Evolutionary conservation across 2,113 vertebrate species (phyloP), one percentile per base, ranked within the genome.

Genomic region (Zosterops lateralis): DNA sequence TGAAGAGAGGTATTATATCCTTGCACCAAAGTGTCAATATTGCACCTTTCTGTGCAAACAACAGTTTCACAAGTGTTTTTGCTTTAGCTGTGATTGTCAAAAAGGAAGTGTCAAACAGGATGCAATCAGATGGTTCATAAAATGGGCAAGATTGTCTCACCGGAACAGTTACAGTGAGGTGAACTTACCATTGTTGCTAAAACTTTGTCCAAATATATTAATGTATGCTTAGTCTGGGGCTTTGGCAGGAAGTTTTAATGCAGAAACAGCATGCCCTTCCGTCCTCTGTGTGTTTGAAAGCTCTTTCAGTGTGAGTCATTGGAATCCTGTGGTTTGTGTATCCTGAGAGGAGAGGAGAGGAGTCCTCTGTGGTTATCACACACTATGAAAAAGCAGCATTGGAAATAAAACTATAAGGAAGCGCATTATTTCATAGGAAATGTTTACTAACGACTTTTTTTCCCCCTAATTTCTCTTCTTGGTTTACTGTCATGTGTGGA

Each of bases 301-400:
- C 96, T 97, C 67, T 96, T 97, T 96, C 20, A 1, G 91, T 73
- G 93, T 98, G 98, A 98, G 93, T 98, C 98, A 98, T 96, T 67
- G 29, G 97, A 98, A 97, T 97, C 97, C 95, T 98, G 98, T 97
- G 98, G 98, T 98, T 98, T 98, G 96, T 97, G 76, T 98, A 98
- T 98, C 97, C 98, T 98, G 97, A 97, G 95, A 87, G 78, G 91
- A 97, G 96, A 97, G 96, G 92, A 97, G 96, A 97, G 96, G 92
- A 74, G 65, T 28, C 88, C 96, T 94, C 89, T 95, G 91, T 96
- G 80, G 95, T 95, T 97, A 96, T 92, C 92, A 92, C 90, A 92
- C 95, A 95, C 88, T 89, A 90, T 79, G 92, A 97, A 95, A 84
- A 96, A 73, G 76, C 65, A 93, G 77, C 72, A 77, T 88, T 80